These are phyloP conservation scores for Temnothorax nylanderi DNA, from an alignment of 1,140 invertebrate species.

Conservation along the genomic window DNA sequence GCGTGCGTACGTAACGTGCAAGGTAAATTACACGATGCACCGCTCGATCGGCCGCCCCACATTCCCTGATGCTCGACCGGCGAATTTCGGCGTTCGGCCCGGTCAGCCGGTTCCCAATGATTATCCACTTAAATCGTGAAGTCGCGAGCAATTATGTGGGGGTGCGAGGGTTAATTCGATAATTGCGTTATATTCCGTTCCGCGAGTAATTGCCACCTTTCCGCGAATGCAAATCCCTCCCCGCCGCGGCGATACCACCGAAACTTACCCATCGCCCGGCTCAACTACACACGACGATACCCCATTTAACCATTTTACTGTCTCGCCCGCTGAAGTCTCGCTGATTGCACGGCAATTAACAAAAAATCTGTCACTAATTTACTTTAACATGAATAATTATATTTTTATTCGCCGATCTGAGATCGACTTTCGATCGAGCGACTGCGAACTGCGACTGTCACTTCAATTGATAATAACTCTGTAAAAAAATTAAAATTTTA, in stretches of 20 bases:
- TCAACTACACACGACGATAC: slow-evolving; percentile 23
- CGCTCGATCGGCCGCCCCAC: slow-evolving; percentile 73
- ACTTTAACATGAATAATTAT: background rate
- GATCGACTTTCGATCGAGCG: background rate
- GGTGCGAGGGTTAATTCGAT: slow-evolving; percentile 82
- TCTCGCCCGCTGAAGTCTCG: slow-evolving; percentile 8
- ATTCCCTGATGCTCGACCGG: slow-evolving; percentile 74
- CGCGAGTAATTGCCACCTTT: slow-evolving; percentile 80
- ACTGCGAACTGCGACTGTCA: background rate
- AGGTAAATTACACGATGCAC: slow-evolving; percentile 76
- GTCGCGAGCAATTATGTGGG: slow-evolving; percentile 76
- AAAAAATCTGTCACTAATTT: slow-evolving; percentile 13
- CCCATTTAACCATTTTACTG: slow-evolving; percentile 44
- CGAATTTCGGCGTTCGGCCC: slow-evolving; percentile 43
- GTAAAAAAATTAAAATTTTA: background rate
- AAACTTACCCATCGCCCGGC: slow-evolving; percentile 25
- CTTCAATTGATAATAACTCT: background rate
- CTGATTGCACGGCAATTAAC: slow-evolving; percentile 8
- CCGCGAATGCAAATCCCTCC: slow-evolving; percentile 76
- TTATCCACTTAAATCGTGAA: slow-evolving; percentile 81
- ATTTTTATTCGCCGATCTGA: background rate
- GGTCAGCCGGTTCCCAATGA: slow-evolving; percentile 77
- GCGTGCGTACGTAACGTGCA: slow-evolving; percentile 60
- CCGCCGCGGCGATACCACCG: background rate
- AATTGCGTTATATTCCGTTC: slow-evolving; percentile 81